Evolutionary conservation across 1,140 invertebrate genomes (phyloP), one percentile per base, ranked within the genome.

Genomic region (Lycorma delicatula): DNA sequence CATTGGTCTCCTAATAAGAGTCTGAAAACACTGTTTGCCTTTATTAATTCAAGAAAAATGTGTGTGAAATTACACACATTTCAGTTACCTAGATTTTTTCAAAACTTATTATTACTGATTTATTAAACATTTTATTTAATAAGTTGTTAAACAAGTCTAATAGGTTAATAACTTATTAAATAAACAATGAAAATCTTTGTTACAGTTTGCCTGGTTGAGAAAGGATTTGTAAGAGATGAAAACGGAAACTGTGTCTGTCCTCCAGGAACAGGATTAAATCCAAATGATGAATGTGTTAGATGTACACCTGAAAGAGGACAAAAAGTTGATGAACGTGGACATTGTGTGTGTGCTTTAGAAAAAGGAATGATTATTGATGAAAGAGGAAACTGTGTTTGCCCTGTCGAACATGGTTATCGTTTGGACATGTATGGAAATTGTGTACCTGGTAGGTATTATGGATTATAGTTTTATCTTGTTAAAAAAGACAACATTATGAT

Each of bases 291-390:
- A 61, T 93, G 89, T 65, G 77, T 81, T 1, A 80, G 83, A 7
- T 93, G 91, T 65, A 73, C 76, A 23, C 73, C 77, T 16, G 81
- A 84, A 44, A 78, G 84, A 61, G 87, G 87, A 7, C 84, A 83
- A 64, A 79, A 83, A 49, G 74, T 91, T 6, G 87, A 89, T 60
- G 79, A 83, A 27, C 76, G 81, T 46, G 89, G 89, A 6, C 80
- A 82, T 16, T 93, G 89, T 63, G 82, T 90, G 0, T 93, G 89
- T 66, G 87, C 84, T 31, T 66, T 87, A 4, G 83, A 85, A 53
- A 80, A 83, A 56, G 87, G 87, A 20, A 79, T 86, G 63, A 82
- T 84, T 11, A 81, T 86, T 27, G 84, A 87, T 56, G 85, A 86
- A 41, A 75, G 82, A 18, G 85, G 85, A n/a, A 79, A 79, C 54